These are phyloP conservation scores for Orthonychiurus folsomi DNA, from an alignment of 2,888 invertebrate genomes.

Conservation along the genomic window DNA sequence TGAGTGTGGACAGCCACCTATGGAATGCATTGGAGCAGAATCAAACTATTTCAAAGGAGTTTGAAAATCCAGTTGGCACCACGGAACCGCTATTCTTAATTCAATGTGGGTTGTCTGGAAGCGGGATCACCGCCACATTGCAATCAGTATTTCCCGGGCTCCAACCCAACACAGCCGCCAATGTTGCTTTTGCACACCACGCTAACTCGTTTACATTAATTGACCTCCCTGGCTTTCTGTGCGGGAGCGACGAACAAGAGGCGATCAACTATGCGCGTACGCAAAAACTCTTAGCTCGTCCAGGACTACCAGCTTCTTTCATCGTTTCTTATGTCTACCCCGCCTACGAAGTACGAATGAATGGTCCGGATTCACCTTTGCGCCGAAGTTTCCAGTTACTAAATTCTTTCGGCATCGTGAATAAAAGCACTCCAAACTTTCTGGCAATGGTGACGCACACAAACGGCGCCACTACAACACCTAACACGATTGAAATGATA, in stretches of 20 bases:
- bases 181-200: no score
- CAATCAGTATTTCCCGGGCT: no score
- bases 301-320: background rate
- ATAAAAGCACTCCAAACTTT: background rate
- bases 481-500: background rate
- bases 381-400: conserved; percentile 3
- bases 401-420: background rate
- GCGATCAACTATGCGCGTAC: background rate
- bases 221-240: conserved; percentile 1
- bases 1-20: no score
- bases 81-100: no score
- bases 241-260: conserved; percentile 1
- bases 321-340: conserved; percentile 1
- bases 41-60: no score
- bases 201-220: no score
- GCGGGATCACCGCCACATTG: no score
- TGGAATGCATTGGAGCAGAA: no score
- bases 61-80: no score
- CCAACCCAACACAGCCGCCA: no score
- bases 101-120: no score
- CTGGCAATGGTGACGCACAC: conserved; percentile 1
- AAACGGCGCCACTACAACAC: background rate
- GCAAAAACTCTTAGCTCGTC: background rate
- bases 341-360: background rate
- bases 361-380: background rate